These are phyloP conservation scores for Enteromius viviparus DNA, from an alignment of 2,797 vertebrate genomes.

Conservation along the genomic window DNA sequence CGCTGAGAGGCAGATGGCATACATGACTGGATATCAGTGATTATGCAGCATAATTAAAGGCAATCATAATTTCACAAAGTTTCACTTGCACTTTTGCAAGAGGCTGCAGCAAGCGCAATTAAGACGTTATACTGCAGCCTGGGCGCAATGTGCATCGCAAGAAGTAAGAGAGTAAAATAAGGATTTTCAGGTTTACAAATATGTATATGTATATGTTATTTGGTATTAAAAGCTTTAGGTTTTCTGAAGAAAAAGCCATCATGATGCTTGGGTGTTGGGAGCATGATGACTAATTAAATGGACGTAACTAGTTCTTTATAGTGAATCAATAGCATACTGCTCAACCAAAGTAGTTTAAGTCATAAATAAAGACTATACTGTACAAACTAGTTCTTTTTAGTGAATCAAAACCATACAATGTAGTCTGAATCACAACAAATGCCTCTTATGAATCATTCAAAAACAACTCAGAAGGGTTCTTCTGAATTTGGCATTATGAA, in stretches of 20 bases:
- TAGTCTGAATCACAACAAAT: background rate
- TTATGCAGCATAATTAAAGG: slow-evolving; percentile 63
- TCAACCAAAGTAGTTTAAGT: background rate
- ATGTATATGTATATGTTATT: background rate
- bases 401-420: background rate
- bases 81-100: slow-evolving; percentile 53
- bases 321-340: background rate
- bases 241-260: background rate
- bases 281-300: background rate
- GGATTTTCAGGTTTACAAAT: slow-evolving; percentile 8
- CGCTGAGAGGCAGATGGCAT: slow-evolving; percentile 82
- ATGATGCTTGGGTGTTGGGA: background rate
- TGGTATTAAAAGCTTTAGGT: background rate
- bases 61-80: slow-evolving; percentile 64
- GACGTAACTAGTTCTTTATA: background rate
- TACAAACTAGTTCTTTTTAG: background rate
- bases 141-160: background rate
- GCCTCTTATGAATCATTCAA: background rate
- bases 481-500: too few relatives aligned
- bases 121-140: slow-evolving; percentile 30
- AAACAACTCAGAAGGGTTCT: background rate
- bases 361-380: background rate
- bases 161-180: background rate
- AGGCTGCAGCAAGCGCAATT: slow-evolving; percentile 38
- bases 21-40: slow-evolving; percentile 74